phyloP scores from a whole-genome alignment of 2,113 vertebrate species.

The Mustela nigripes region DNA sequence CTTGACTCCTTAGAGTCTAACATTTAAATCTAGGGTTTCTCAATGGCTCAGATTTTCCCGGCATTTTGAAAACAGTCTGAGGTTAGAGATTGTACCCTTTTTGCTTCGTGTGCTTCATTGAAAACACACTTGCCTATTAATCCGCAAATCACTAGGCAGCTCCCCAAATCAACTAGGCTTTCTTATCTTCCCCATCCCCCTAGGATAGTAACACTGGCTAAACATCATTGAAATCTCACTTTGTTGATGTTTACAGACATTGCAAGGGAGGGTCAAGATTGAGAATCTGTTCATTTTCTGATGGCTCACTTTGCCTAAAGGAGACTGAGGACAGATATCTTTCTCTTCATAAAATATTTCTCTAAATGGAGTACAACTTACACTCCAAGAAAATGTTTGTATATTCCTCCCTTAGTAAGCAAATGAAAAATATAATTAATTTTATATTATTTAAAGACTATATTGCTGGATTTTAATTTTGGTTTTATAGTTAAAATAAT shows the following conservation, averaged over 20 bases:
- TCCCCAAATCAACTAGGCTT: neutral
- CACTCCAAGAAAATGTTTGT: neutral
- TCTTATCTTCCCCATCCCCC: neutral
- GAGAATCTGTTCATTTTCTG: neutral
- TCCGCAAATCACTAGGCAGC: neutral
- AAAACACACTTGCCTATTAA: neutral
- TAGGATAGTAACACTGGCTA: neutral
- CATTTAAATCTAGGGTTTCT: neutral
- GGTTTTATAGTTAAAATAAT: constrained; percentile 30
- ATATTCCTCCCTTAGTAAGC: neutral
- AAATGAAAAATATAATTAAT: constrained; percentile 53
- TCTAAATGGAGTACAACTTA: constrained; percentile 43
- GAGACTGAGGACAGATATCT: neutral
- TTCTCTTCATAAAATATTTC: constrained; percentile 50
- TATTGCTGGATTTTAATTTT: constrained; percentile 31
- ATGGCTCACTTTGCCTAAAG: neutral
- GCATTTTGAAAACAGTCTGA: constrained; percentile 35
- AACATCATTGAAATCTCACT: neutral
- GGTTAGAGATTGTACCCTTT: neutral
- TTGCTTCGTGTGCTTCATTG: neutral
- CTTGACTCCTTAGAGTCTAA: neutral
- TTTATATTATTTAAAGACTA: constrained; percentile 50
- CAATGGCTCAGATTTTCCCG: neutral
- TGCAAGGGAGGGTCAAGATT: neutral
- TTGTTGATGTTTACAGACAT: neutral